Percentiles rank a stretch among this genome's conserved stretches.
phyloP scores from a whole-genome alignment of 2,797 vertebrate species.

The Florisuga fusca region DNA sequence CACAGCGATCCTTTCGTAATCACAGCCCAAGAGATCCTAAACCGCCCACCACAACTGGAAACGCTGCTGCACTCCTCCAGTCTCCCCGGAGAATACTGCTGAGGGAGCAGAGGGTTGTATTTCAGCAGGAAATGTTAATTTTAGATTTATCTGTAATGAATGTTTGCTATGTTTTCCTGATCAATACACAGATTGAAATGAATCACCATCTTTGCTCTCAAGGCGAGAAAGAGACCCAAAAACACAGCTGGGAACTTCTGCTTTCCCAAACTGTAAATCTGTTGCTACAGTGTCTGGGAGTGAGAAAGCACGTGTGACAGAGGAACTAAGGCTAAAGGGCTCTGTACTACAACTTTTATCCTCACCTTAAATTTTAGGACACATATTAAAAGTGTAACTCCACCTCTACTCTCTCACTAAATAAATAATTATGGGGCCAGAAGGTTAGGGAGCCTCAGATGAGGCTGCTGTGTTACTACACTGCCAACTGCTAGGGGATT shows the following conservation, averaged over 20 bases:
- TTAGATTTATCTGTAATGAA: not conserved
- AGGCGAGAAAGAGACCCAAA: not conserved
- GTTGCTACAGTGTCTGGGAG: not conserved
- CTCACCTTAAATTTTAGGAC: conserved; percentile 41
- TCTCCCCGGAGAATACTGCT: not conserved
- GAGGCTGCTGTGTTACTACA: conserved; percentile 13
- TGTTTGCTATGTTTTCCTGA: not conserved
- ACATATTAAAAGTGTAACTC: not conserved
- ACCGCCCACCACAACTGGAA: not conserved
- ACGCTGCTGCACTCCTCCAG: fast-evolving
- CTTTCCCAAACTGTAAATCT: not conserved
- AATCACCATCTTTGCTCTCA: not conserved
- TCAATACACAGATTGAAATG: not conserved
- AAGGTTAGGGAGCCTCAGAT: conserved; percentile 47
- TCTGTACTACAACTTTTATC: conserved; percentile 35
- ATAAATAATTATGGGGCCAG: conserved; percentile 63
- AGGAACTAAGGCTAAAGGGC: conserved; percentile 37
- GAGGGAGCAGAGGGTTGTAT: not conserved
- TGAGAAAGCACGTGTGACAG: not conserved
- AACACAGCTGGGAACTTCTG: not conserved
- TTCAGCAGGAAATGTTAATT: not conserved
- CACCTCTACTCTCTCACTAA: conserved; percentile 39
- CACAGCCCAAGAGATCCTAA: not conserved
- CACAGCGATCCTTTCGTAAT: fast-evolving
- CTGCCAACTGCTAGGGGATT: conserved; percentile 45